Percentiles rank a stretch among this genome's conserved stretches.
Evolutionary conservation across 2,888 invertebrate genomes (phyloP).

Genomic region (Hydropsyche betteni): DNA sequence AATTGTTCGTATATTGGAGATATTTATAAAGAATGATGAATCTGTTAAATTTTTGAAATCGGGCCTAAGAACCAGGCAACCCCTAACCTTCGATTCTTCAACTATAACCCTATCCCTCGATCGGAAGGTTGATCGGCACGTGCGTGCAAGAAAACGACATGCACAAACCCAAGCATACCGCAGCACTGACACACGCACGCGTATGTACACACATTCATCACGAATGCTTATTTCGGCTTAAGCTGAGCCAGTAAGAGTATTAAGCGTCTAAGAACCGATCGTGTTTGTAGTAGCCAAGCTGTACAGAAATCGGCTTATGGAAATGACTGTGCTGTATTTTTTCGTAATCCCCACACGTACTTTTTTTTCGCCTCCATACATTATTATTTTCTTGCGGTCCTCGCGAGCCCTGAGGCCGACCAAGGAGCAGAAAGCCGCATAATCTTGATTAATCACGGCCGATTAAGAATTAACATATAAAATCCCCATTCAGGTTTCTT

Average conservation of each 20-base stretch:
- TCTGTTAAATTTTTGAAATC: too few relatives aligned
- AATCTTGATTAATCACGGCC: slow-evolving; percentile 52
- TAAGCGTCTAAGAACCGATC: slow-evolving; percentile 44
- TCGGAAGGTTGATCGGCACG: too few relatives aligned
- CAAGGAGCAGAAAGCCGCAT: slow-evolving; percentile 24
- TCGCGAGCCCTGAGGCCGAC: too few relatives aligned
- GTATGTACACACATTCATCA: slow-evolving; percentile 9
- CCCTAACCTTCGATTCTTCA: too few relatives aligned
- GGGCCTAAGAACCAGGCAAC: too few relatives aligned
- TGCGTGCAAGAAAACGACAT: slow-evolving; percentile 4
- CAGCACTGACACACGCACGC: background rate
- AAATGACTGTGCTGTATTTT: slow-evolving; percentile 51
- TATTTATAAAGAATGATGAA: too few relatives aligned
- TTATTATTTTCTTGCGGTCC: too few relatives aligned
- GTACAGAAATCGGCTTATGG: slow-evolving; percentile 51
- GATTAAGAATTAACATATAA: slow-evolving; percentile 52
- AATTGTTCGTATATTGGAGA: background rate
- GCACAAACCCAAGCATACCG: too few relatives aligned
- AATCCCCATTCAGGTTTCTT: slow-evolving; percentile 48
- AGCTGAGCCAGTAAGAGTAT: slow-evolving; percentile 42
- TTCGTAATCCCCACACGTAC: slow-evolving; percentile 41
- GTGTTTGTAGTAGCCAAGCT: slow-evolving; percentile 48
- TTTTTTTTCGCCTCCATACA: slow-evolving; percentile 24
- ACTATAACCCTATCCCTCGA: too few relatives aligned
- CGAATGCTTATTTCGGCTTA: slow-evolving; percentile 38